Conservation (phyloP, 2,888 invertebrate species). For the Pocota personata region DNA sequence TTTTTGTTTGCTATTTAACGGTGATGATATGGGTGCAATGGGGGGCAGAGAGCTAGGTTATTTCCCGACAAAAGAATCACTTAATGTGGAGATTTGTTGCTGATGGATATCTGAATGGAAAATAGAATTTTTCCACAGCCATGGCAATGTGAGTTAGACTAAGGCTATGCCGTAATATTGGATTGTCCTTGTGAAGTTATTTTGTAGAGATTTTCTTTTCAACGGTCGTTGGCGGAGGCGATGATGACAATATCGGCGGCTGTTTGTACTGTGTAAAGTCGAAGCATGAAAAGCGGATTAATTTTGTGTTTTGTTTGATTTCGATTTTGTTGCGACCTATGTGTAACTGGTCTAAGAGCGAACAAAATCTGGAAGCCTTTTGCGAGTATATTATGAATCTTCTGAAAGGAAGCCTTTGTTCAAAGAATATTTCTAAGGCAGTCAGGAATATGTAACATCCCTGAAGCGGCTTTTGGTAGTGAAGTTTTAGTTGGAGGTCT, state of each 20-base stretch:
- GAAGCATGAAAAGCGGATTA: slow-evolving; percentile 49
- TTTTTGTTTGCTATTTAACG: slow-evolving; percentile 11
- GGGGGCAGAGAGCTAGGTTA: neutral
- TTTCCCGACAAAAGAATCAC: slow-evolving; percentile 55
- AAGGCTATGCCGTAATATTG: neutral
- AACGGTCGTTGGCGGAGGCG: neutral
- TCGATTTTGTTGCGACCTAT: slow-evolving; percentile 12
- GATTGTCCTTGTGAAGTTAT: slow-evolving; percentile 12
- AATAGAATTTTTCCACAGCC: slow-evolving; percentile 49
- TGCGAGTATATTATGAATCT: no score
- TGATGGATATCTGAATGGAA: slow-evolving; percentile 64
- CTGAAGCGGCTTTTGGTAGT: no score
- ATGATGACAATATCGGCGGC: neutral
- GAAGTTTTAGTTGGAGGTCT: no score
- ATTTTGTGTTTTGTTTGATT: slow-evolving; percentile 6
- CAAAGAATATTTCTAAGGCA: no score
- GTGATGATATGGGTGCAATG: neutral
- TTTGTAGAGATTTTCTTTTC: neutral
- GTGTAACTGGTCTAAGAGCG: no score
- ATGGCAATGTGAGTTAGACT: slow-evolving; percentile 2
- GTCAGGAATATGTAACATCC: no score
- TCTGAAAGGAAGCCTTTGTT: no score
- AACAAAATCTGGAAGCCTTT: no score
- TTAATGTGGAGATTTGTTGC: slow-evolving; percentile 67
- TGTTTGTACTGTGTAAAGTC: slow-evolving; percentile 10